A percentile compares a stretch with the other conserved stretches of the same genome.
Conservation (phyloP, 2,113 vertebrate species). For the Glaucidium brasilianum region DNA sequence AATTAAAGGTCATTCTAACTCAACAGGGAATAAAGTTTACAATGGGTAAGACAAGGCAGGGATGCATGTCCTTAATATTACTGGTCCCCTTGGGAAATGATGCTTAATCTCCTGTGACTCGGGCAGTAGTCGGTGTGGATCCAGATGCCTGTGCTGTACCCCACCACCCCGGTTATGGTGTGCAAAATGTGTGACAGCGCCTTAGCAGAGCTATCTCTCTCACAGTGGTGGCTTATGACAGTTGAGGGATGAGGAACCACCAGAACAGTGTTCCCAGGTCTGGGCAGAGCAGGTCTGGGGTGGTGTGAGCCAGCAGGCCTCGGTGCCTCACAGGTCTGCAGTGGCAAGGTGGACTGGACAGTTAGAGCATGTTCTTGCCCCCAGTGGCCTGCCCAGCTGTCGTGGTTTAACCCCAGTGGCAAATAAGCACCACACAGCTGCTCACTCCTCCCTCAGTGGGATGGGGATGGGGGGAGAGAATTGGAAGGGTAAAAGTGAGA, state of each 20-base stretch:
- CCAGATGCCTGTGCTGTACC: background rate
- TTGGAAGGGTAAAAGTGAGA: background rate
- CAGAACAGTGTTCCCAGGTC: background rate
- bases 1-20: background rate
- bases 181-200: too few relatives aligned
- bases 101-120: background rate
- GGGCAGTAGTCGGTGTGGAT: background rate
- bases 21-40: background rate
- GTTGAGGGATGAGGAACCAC: background rate
- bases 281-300: background rate
- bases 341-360: background rate
- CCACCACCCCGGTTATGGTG: accelerated
- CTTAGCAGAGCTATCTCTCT: accelerated
- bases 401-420: background rate
- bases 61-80: background rate
- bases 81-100: background rate
- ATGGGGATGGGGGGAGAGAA: background rate
- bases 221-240: background rate
- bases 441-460: accelerated
- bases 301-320: background rate
- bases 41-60: background rate
- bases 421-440: too few relatives aligned
- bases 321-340: accelerated
- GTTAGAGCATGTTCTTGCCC: background rate
- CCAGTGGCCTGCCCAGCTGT: accelerated